These are phyloP conservation scores for Drosophila pectinifera DNA, from an alignment of 1,140 invertebrate species.

Conservation along the genomic window DNA sequence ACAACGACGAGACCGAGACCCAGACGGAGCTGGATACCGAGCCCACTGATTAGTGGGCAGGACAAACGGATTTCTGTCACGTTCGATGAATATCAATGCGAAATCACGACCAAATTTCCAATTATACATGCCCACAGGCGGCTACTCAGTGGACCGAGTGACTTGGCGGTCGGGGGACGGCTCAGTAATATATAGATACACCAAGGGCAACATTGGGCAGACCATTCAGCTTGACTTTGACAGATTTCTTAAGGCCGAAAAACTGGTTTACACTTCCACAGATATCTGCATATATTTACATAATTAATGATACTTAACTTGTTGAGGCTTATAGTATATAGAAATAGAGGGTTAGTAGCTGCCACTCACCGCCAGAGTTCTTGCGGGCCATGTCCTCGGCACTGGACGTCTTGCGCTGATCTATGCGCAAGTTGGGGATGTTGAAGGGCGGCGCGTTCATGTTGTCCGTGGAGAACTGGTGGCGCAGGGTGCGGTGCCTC, in stretches of 20 bases:
- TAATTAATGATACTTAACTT: too few species aligned
- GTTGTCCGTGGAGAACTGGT: slow-evolving; percentile 94
- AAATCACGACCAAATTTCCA: slow-evolving; percentile 61
- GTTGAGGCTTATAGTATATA: too few species aligned
- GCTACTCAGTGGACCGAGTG: slow-evolving; percentile 29
- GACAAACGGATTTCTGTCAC: slow-evolving; percentile 58
- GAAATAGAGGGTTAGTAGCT: neutral
- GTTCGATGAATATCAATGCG: slow-evolving; percentile 65
- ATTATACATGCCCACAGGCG: slow-evolving; percentile 63
- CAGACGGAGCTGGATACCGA: neutral
- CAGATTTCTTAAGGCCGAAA: neutral
- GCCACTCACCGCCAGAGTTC: slow-evolving; percentile 89
- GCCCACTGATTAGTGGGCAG: slow-evolving; percentile 21
- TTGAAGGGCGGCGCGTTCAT: slow-evolving; percentile 93
- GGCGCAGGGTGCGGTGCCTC: slow-evolving; percentile 90
- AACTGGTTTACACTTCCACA: neutral
- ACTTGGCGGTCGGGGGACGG: slow-evolving; percentile 1
- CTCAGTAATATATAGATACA: neutral
- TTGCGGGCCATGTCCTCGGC: slow-evolving; percentile 95
- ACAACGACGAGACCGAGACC: slow-evolving; percentile 6
- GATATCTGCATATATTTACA: neutral
- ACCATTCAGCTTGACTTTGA: slow-evolving; percentile 3
- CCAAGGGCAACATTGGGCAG: too few species aligned
- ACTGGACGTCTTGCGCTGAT: slow-evolving; percentile 93
- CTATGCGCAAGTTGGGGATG: slow-evolving; percentile 93